Evolutionary conservation across 2,888 invertebrate species (phyloP), one percentile per base, ranked within the genome.

Genomic region (Mycalesis mineus): DNA sequence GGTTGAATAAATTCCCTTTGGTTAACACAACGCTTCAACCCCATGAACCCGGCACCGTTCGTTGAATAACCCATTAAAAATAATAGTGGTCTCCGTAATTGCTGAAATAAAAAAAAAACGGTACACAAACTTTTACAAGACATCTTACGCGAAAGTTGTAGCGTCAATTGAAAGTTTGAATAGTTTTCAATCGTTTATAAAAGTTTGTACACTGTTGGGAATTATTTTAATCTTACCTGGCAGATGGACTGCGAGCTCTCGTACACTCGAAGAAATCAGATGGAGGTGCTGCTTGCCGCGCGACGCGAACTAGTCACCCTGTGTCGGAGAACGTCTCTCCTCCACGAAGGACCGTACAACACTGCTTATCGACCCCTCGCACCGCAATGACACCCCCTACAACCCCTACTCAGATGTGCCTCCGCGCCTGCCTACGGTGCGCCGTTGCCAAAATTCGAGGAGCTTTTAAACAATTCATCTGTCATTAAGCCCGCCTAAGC

Each of bases 351-450:
- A 69, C 68, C 71, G 69, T 66, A 70, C 69, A 73, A 77, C 80
- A 85, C 87, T 82, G 82, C 78, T 77, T 86, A 87, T 86, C 87
- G 86, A 85, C 87, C 84, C 78, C 83, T 73, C 78, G 75, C 78
- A 74, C 72, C 77, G 72, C 75, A 73, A 70, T 68, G 65, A 67
- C 69, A 63, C 67, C 59, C 67, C 63, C 62, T 58, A 55, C 58
- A 65, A 57, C 62, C 62, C 62, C 67, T 59, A 51, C 65, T 58
- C 51, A 41, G 54, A 44, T 52, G 57, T 57, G 54, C 73, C 77
- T 76, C 77, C 73, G 69, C 73, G 72, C 80, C 78, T 78, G 74
- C 78, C 74, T 68, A 69, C 71, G 77, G 79, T 85, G 80, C 82
- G 78, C 75, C 76, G 63, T 77, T 82, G 78, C 83, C 84, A 71